Conservation (phyloP, 1,140 invertebrate species). For the Thaumetopoea pityocampa region DNA sequence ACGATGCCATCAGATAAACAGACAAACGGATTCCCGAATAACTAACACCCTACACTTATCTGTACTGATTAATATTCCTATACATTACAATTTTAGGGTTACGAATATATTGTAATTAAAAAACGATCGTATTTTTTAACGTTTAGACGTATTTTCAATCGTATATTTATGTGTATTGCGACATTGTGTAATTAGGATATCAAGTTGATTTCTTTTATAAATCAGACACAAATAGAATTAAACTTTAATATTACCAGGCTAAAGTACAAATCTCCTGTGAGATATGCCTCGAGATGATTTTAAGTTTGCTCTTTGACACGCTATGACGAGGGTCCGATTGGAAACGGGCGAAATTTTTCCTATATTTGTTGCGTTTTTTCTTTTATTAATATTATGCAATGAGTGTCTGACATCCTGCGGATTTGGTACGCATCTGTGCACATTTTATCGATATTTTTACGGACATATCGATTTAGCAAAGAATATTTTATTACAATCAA, state of each 20-base stretch:
- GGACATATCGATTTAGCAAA: no score
- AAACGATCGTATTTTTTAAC: background rate
- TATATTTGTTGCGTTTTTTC: constrained; percentile 47
- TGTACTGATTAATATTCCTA: constrained; percentile 36
- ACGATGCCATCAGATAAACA: constrained; percentile 39
- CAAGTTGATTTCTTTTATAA: constrained; percentile 1
- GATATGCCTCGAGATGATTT: constrained; percentile 1
- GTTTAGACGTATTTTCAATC: constrained; percentile 11
- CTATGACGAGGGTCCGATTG: constrained; percentile 15
- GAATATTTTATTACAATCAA: no score
- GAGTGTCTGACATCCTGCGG: constrained; percentile 38
- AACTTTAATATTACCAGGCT: background rate
- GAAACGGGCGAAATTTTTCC: constrained; percentile 41
- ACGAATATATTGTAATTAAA: constrained; percentile 9
- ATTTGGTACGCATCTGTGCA: constrained; percentile 57
- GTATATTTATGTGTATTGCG: background rate
- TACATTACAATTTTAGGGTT: constrained; percentile 34
- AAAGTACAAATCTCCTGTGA: constrained; percentile 1
- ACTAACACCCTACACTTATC: constrained; percentile 40
- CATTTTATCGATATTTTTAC: constrained; percentile 41
- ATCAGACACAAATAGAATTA: background rate
- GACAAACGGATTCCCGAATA: constrained; percentile 29
- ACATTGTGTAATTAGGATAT: background rate
- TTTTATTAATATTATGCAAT: constrained; percentile 55
- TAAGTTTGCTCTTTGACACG: constrained; percentile 8